These are phyloP conservation scores for Procambarus clarkii DNA, from an alignment of 1,140 invertebrate genomes.

Conservation along the genomic window DNA sequence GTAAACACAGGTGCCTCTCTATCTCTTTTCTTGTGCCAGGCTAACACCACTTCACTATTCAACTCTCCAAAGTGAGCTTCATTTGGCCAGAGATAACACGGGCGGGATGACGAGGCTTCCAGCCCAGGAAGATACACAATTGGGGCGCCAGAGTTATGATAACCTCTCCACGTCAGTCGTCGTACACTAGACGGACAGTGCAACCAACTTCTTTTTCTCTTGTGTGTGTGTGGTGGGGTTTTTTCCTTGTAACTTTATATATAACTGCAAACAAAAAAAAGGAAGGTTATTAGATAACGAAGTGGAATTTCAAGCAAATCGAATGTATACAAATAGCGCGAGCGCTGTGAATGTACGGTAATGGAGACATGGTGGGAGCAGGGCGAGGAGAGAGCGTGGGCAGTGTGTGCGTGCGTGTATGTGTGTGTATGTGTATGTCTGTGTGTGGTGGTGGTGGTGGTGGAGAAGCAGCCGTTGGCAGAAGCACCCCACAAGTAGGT, in stretches of 20 bases:
- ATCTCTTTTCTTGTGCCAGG: neutral
- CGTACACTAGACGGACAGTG: neutral
- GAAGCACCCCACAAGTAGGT: neutral
- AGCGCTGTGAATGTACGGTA: neutral
- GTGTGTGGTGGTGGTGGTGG: neutral
- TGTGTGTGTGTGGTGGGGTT: too few species aligned
- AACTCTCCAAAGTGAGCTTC: conserved; percentile 1
- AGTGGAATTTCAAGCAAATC: neutral
- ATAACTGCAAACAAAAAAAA: neutral
- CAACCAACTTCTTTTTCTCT: neutral
- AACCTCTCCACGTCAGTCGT: conserved; percentile 7
- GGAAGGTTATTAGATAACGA: neutral
- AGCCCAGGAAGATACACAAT: neutral
- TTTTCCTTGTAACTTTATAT: too few species aligned
- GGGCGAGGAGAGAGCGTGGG: too few species aligned
- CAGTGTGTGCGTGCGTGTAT: too few species aligned
- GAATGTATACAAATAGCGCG: neutral
- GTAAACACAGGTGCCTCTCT: conserved; percentile 13
- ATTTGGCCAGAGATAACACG: conserved; percentile 10
- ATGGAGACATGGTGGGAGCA: too few species aligned
- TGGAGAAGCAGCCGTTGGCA: neutral
- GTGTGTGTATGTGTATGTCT: neutral
- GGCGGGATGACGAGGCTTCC: neutral
- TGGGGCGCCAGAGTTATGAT: conserved; percentile 5
- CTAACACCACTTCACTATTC: conserved; percentile 14